Percentiles rank a stretch among this genome's conserved stretches.
phyloP scores from a whole-genome alignment of 2,888 invertebrate genomes.

The Pristionchus entomophagus region DNA sequence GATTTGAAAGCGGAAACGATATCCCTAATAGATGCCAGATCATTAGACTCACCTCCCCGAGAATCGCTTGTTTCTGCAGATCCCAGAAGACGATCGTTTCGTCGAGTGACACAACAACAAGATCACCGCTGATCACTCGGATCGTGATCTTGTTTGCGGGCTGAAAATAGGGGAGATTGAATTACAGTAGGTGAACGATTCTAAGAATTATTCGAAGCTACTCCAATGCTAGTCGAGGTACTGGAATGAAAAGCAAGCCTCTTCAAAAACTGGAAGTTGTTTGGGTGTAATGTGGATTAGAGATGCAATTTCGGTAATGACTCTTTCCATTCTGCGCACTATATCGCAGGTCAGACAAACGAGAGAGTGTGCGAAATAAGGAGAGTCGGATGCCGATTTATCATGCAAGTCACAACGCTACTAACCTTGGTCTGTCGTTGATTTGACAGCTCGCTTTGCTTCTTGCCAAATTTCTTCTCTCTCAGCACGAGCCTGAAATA shows the following conservation, averaged over 20 bases:
- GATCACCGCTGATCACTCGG: conserved; percentile 53
- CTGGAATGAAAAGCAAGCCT: too few relatives aligned
- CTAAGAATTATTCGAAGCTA: too few relatives aligned
- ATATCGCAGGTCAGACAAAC: too few relatives aligned
- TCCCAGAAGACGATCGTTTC: conserved; percentile 68
- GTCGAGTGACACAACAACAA: conserved; percentile 61
- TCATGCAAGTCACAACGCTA: too few relatives aligned
- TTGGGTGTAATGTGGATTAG: too few relatives aligned
- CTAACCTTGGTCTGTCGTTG: conserved; percentile 31
- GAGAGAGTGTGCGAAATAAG: too few relatives aligned
- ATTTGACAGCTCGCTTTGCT: conserved; percentile 15
- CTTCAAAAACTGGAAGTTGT: too few relatives aligned
- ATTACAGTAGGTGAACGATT: too few relatives aligned
- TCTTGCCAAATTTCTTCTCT: conserved; percentile 36
- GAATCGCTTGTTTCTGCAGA: conserved; percentile 59
- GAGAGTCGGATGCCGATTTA: too few relatives aligned
- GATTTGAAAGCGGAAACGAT: neutral
- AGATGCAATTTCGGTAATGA: too few relatives aligned
- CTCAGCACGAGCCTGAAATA: conserved; percentile 27
- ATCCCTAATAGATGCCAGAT: neutral
- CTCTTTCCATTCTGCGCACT: too few relatives aligned
- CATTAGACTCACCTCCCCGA: conserved; percentile 61
- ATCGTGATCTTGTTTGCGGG: conserved; percentile 6
- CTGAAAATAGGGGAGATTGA: neutral
- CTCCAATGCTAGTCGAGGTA: too few relatives aligned